These are phyloP conservation scores for Eurois occulta DNA, from an alignment of 2,888 invertebrate species.

Conservation along the genomic window DNA sequence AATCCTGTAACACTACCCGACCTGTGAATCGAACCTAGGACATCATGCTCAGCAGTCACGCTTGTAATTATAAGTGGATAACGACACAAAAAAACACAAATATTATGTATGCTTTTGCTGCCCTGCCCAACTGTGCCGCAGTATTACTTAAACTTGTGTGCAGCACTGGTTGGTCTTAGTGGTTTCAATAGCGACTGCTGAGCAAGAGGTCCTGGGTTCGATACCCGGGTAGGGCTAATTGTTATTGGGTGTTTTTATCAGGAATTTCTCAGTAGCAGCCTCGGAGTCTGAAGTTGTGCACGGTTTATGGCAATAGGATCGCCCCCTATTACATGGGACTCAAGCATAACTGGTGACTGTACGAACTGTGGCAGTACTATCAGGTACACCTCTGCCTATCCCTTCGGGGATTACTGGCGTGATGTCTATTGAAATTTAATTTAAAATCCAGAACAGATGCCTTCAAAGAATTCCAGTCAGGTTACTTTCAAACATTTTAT, in stretches of 20 bases:
- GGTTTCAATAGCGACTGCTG: too few species aligned
- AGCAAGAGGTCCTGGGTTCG: too few species aligned
- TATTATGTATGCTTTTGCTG: too few species aligned
- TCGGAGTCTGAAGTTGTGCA: background rate
- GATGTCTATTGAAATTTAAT: background rate
- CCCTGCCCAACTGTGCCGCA: too few species aligned
- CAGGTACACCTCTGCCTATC: background rate
- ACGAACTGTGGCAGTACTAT: background rate
- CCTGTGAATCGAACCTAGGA: too few species aligned
- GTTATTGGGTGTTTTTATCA: background rate
- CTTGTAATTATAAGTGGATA: too few species aligned
- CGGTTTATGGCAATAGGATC: background rate
- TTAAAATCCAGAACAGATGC: background rate
- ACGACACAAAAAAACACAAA: too few species aligned
- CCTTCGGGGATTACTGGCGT: background rate
- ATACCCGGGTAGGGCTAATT: background rate
- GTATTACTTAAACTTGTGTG: too few species aligned
- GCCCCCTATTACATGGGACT: background rate
- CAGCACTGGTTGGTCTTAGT: too few species aligned
- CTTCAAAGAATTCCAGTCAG: constrained; percentile 1
- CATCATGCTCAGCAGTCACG: too few species aligned
- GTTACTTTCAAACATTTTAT: constrained; percentile 22
- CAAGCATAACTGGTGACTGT: background rate
- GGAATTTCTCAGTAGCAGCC: background rate
- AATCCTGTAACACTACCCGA: too few species aligned